Evolutionary conservation across 2,888 invertebrate species (phyloP), one percentile per base, ranked within the genome.

Genomic region (Cecidostiba fungosa): DNA sequence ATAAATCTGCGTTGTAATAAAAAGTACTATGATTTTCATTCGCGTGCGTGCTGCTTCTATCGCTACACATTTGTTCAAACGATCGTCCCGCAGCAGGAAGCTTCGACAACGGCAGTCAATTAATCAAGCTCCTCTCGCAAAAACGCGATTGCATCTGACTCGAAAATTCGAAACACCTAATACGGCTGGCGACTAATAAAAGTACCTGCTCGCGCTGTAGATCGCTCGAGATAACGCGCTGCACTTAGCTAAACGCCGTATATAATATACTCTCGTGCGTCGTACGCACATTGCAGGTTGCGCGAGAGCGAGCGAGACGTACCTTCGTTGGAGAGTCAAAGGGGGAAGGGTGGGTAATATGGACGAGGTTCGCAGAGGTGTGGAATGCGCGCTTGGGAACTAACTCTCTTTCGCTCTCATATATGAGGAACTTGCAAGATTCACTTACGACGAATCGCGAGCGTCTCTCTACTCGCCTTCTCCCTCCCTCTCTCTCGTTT

Each of bases 401-500:
- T n/a, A 23, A 43, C 77, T 66, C 81, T 39, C 54, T 59, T 23
- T 59, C 54, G 6, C 54, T 70, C 76, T 62, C 82, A 50, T 76
- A 73, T 77, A 81, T 39, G 73, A 82, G 82, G 32, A 77, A 62
- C 77, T 73, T 47, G 59, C 82, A 66, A 86, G 84, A 86, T 86
- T 86, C 86, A 86, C 86, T 86, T 86, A 86, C 66, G 81, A 81
- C 77, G 81, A 81, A 83, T 85, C 82, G 26, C n/a, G 62, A n/a
- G 77, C 69, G 59, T 59, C 80, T 47, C 79, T 69, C 74, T 26
- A 1, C 39, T 66, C 62, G 16, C 79, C 43, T 77, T 50, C 43
- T 80, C 77, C 50, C 76, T 43, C 79, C 43, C 72, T 50, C 43
- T 80, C 77, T 66, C 76, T 43, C 82, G 82, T 85, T 85, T 87